A percentile compares a stretch with the other conserved stretches of the same genome.
phyloP scores from a whole-genome alignment of 2,113 vertebrate genomes.

The Triplophysa rosa region DNA sequence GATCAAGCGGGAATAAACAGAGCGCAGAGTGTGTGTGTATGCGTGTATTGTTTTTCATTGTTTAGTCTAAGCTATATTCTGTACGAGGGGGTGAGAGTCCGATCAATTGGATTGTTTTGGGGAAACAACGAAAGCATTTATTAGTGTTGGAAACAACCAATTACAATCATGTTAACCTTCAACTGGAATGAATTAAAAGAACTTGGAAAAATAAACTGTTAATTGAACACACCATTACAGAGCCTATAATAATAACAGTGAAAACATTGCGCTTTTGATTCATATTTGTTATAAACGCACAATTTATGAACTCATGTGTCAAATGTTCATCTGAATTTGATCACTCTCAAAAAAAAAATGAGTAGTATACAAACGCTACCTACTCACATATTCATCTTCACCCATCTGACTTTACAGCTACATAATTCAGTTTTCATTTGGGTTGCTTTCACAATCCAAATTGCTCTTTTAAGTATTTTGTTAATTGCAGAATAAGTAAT shows the following conservation, averaged over 20 bases:
- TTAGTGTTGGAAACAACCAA: slow-evolving; percentile 77
- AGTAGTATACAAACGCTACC: neutral
- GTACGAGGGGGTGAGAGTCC: slow-evolving; percentile 43
- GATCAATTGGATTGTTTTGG: slow-evolving; percentile 64
- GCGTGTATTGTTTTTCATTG: slow-evolving; percentile 31
- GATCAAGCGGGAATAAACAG: slow-evolving; percentile 38
- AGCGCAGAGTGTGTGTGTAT: neutral
- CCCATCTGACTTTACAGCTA: neutral
- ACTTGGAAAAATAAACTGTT: slow-evolving; percentile 79
- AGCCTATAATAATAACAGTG: slow-evolving; percentile 74
- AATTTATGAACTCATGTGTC: slow-evolving; percentile 50
- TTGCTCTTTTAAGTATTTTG: neutral
- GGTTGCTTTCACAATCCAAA: neutral
- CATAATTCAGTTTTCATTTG: neutral
- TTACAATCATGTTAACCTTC: slow-evolving; percentile 83
- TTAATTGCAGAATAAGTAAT: slow-evolving; percentile 37
- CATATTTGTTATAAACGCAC: slow-evolving; percentile 70
- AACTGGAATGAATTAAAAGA: slow-evolving; percentile 81
- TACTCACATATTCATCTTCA: neutral
- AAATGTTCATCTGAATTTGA: slow-evolving; percentile 2
- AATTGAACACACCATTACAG: slow-evolving; percentile 75
- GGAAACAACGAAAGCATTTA: slow-evolving; percentile 79
- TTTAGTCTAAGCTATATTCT: slow-evolving; percentile 46
- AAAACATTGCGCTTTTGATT: slow-evolving; percentile 76
- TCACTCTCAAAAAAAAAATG: neutral